Base-by-base conservation (phyloP, 2,113 vertebrate genomes). In the Caloenas nicobarica region DNA sequence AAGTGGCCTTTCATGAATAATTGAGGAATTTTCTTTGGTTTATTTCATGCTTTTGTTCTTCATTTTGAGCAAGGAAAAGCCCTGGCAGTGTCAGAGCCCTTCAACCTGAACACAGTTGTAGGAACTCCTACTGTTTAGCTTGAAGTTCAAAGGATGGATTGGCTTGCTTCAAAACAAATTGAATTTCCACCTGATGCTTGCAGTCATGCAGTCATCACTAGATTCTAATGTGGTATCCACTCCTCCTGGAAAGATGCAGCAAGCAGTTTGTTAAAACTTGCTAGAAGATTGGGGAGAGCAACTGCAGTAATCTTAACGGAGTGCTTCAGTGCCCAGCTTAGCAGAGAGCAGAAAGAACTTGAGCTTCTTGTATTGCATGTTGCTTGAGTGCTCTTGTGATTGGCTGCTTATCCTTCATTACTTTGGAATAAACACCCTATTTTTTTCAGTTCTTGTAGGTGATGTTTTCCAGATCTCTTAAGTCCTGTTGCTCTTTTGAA, bases 391-490 rank as follows among this genome's bases (percentile, higher is more conserved):
- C 38, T 81, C 54, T 80, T 88, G 58, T 79, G 34, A 19, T 65
- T 89, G 70, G 9, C 58, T 88, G 53, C 40, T 82, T 79, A 38
- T 60, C 34, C 26, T 95, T 96, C 34, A 38, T 40, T 38, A 88
- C 66, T 94, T 85, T 69, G 50, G 58, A 76, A 74, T 91, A 91
- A 94, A 60, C 48, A 60, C 46, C 54, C 8, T 1, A 0, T 33
- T 72, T 72, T 56, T 91, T 88, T 38, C 66, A 86, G 50, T 69
- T 93, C 29, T 79, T 61, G 31, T 64, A 89, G 79, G 62, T 87
- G 79, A 86, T 80, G 24, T 61, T 94, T 94, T 93, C 88, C 85
- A 93, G 88, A 69, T 72, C 79, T 80, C 62, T 83, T 88, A 68
- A 57, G 82, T 93, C 50, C 66, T 69, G 4, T 80, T 96, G 24